Evolutionary conservation across 2,113 vertebrate species (phyloP).

Genomic region (Centropus unirufus): DNA sequence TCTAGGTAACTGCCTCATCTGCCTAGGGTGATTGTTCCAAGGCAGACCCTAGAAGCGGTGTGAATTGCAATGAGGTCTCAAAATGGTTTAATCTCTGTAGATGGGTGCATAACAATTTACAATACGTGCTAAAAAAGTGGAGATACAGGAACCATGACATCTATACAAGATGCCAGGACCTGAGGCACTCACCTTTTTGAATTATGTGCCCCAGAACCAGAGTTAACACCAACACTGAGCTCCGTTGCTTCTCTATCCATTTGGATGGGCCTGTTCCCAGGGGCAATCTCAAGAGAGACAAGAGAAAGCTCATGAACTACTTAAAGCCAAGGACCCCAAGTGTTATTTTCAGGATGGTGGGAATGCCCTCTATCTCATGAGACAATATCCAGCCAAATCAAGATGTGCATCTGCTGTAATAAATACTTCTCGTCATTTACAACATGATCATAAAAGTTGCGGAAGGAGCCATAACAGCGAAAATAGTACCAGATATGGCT

Average conservation of each 20-base stretch:
- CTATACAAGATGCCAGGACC: neutral
- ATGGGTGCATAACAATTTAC: neutral
- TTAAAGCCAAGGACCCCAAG: neutral
- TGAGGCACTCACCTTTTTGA: neutral
- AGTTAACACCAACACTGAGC: neutral
- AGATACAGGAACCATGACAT: neutral
- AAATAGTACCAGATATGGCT: neutral
- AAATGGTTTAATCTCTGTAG: neutral
- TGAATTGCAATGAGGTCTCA: neutral
- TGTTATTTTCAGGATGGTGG: neutral
- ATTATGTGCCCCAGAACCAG: neutral
- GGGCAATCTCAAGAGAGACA: neutral
- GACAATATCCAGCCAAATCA: neutral
- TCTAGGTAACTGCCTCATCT: neutral
- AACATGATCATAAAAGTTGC: neutral
- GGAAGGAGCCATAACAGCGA: neutral
- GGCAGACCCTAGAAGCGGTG: neutral
- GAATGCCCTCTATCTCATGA: neutral
- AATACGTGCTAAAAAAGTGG: neutral
- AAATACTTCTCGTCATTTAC: neutral
- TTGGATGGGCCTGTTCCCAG: neutral
- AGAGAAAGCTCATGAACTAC: neutral
- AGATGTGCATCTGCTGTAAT: neutral
- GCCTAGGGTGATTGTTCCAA: neutral
- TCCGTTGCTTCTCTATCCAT: neutral